These are phyloP conservation scores for Morpho helenor DNA, from an alignment of 2,888 invertebrate species.

Conservation along the genomic window DNA sequence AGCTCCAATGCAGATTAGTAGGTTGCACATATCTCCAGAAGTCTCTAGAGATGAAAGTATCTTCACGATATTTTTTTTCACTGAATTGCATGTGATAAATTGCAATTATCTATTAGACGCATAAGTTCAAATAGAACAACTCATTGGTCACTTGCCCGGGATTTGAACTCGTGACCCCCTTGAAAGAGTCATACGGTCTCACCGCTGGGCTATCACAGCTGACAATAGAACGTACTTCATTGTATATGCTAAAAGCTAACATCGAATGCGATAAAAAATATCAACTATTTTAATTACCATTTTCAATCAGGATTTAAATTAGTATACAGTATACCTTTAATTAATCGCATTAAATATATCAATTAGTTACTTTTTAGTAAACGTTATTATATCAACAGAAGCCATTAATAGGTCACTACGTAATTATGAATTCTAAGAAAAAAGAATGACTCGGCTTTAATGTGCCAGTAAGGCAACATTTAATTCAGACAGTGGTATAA, in stretches of 20 bases:
- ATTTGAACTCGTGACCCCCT: too few species aligned
- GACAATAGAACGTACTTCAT: neutral
- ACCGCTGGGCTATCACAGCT: too few species aligned
- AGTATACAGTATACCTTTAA: neutral
- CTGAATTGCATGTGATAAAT: too few species aligned
- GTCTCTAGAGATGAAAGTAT: too few species aligned
- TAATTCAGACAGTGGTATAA: neutral
- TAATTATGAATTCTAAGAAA: conserved; percentile 2
- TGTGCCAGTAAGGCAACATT: conserved; percentile 10
- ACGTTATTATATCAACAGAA: neutral
- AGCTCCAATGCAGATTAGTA: too few species aligned
- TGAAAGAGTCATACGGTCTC: too few species aligned
- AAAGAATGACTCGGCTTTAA: conserved; percentile 1
- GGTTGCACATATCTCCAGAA: too few species aligned
- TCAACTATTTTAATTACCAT: neutral
- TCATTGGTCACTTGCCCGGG: too few species aligned
- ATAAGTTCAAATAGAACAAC: too few species aligned
- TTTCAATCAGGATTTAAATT: conserved; percentile 3
- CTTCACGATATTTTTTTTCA: too few species aligned
- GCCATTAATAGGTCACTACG: conserved; percentile 2
- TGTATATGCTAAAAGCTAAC: neutral
- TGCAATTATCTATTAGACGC: too few species aligned
- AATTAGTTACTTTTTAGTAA: neutral
- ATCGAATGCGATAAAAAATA: neutral
- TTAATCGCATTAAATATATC: neutral